Conservation (phyloP, 2,797 vertebrate genomes). For the Schizothorax lantsangensis region DNA sequence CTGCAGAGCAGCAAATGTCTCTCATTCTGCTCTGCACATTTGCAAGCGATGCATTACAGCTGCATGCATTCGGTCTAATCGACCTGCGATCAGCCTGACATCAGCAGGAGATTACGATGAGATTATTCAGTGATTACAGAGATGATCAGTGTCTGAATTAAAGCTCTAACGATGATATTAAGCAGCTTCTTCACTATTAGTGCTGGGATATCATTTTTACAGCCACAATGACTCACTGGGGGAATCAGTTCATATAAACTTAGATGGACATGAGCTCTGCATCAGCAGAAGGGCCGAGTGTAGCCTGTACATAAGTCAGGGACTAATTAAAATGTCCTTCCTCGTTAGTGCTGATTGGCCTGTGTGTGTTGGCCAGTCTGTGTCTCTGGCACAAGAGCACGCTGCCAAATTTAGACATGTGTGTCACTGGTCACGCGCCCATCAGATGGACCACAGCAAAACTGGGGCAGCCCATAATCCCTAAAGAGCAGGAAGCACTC, state of each 20-base stretch:
- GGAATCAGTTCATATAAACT: conserved; percentile 20
- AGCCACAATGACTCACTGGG: conserved; percentile 24
- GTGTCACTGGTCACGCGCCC: conserved; percentile 80
- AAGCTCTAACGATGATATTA: conserved; percentile 1
- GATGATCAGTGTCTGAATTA: conserved; percentile 3
- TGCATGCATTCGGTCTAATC: not conserved
- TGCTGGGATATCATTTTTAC: not conserved
- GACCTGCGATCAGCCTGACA: not conserved
- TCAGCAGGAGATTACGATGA: conserved; percentile 37
- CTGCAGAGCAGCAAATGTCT: not conserved
- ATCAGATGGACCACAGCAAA: conserved; percentile 82
- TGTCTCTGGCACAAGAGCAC: conserved; percentile 70
- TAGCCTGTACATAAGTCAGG: conserved; percentile 68
- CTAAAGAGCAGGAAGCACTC: conserved; percentile 72
- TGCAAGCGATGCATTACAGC: not conserved
- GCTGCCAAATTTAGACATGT: conserved; percentile 79
- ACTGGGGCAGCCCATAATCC: conserved; percentile 80
- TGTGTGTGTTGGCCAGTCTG: conserved; percentile 74
- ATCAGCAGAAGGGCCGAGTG: conserved; percentile 18
- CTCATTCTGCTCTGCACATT: not conserved
- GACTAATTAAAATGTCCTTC: conserved; percentile 83
- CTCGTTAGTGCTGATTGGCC: conserved; percentile 81
- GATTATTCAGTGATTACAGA: conserved; percentile 35
- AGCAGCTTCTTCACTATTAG: conserved; percentile 13
- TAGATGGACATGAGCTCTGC: conserved; percentile 34